phyloP scores from a whole-genome alignment of 2,113 vertebrate genomes.

The Athene noctua region DNA sequence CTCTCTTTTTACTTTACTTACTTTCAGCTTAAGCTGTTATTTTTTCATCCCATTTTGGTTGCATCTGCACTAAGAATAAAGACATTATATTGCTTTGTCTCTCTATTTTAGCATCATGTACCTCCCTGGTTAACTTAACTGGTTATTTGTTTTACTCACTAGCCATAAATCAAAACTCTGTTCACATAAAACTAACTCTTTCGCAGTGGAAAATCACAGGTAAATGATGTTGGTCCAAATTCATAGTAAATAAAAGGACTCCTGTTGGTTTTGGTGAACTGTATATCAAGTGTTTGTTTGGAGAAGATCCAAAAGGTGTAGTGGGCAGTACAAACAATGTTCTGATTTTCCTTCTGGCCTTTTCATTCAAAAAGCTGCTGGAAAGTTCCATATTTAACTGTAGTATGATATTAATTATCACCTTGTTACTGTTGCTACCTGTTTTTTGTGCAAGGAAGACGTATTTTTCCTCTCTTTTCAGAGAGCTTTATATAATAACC shows the following conservation, averaged over 20 bases:
- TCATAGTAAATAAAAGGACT: neutral
- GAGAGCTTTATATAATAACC: accelerated
- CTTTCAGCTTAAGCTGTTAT: neutral
- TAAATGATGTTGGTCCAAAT: neutral
- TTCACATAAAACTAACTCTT: neutral
- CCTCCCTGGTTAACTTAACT: neutral
- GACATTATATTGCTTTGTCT: neutral
- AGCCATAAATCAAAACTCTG: neutral
- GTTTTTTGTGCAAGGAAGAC: neutral
- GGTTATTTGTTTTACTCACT: neutral
- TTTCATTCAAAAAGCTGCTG: neutral
- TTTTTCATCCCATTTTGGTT: neutral
- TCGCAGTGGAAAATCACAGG: neutral
- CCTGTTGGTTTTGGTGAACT: neutral
- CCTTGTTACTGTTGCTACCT: neutral
- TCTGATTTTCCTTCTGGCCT: neutral
- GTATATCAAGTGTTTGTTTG: neutral
- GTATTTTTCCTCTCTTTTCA: neutral
- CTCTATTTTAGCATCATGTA: neutral
- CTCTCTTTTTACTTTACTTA: neutral
- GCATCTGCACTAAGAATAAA: neutral
- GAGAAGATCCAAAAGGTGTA: neutral
- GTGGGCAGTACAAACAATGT: neutral
- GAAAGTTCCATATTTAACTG: neutral
- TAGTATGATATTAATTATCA: neutral